Evolutionary conservation across 2,797 vertebrate species (phyloP).

Genomic region (Danio tinwini): DNA sequence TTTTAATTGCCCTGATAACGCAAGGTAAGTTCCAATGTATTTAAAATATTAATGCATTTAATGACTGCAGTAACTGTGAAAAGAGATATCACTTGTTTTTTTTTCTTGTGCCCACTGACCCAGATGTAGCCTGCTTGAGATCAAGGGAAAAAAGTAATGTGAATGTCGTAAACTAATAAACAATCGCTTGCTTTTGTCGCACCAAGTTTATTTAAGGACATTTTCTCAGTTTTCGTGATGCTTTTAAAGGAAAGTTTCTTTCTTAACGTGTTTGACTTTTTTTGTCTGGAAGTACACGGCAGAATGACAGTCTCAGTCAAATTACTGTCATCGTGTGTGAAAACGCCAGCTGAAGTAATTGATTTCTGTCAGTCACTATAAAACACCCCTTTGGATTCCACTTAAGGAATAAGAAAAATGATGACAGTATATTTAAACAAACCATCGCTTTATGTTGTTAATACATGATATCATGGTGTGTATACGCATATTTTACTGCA

Average conservation of each 20-base stretch:
- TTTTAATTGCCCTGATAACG: slow-evolving; percentile 67
- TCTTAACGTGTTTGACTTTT: neutral
- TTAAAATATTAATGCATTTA: slow-evolving; percentile 26
- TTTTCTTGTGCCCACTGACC: neutral
- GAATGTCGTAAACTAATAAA: neutral
- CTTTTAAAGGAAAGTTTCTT: neutral
- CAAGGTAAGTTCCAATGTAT: slow-evolving; percentile 67
- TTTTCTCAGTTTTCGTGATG: neutral
- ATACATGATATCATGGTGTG: too few relatives aligned
- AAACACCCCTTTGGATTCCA: neutral
- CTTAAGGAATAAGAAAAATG: neutral
- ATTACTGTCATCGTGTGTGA: neutral
- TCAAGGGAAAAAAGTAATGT: neutral
- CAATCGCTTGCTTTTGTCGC: neutral
- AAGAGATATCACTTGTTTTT: neutral
- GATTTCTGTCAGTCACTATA: neutral
- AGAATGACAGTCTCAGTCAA: neutral
- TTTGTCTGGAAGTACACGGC: neutral
- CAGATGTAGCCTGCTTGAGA: neutral
- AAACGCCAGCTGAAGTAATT: neutral
- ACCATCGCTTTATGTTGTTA: neutral
- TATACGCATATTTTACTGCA: too few relatives aligned
- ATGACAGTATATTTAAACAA: neutral
- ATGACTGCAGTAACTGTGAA: slow-evolving; percentile 35
- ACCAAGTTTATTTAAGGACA: neutral